Base-by-base conservation (phyloP, 2,797 vertebrate genomes). In the Rousettus madagascariensis region DNA sequence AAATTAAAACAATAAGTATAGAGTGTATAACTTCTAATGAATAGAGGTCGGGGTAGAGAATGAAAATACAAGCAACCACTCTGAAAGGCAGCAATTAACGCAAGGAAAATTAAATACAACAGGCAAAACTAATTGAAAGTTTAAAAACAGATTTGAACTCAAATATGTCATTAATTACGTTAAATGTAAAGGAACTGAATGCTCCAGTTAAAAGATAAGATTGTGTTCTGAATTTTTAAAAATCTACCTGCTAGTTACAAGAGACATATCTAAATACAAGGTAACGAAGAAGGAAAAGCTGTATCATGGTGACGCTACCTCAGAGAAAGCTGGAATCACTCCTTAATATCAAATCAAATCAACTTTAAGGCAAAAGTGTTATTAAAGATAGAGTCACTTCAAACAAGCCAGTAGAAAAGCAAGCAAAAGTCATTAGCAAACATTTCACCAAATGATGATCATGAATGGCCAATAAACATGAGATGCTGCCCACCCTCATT, bases 181-280 rank as follows among this genome's bases (percentile, higher is more conserved):
- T 85, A 93, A 91, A 72, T 66, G 38, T 82, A 91, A 89, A 61
- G 72, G 16, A 86, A 83, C 17, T 69, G 90, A 78, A 91, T 80
- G 5, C 6, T 89, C 46, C 16, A 51, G 28, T 86, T 82, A 43
- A 84, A 95, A 95, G n/a, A 59, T 57, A 91, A 87, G 10, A 57
- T 66, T 46, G 6, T 86, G 63, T 33, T 49, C 36, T 71, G 22
- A 89, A 86, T 61, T 91, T 79, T 79, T 61, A 9, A 84, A 94
- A 89, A 59, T n/a, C 36, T 17, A 75, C 22, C 43, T 86, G 22
- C 68, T 75, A 79, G 8, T 63, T 86, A 68, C 0, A 68, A 91
- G 19, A 59, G 49, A 61, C 11, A 15, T 20, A 63, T 26, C 20
- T 68, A 80, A 84, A 84, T 20, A 83, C 3, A 86, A 8, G 2